phyloP scores from a whole-genome alignment of 2,888 invertebrate genomes.

The Zelleria hepariella region DNA sequence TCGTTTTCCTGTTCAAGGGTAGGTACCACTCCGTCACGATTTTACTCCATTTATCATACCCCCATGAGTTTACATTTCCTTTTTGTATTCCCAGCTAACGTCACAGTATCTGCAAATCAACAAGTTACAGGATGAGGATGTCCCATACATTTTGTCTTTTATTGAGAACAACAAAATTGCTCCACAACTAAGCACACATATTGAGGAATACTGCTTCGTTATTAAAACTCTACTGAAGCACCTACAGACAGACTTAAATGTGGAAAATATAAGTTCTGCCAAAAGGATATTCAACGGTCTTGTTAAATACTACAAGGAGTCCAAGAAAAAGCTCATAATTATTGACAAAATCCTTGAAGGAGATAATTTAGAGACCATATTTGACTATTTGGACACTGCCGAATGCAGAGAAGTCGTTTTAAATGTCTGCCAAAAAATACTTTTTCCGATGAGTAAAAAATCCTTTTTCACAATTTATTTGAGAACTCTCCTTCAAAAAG shows the following conservation, averaged over 20 bases:
- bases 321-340: constrained; percentile 55
- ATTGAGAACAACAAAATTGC: constrained; percentile 47
- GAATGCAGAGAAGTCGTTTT: constrained; percentile 19
- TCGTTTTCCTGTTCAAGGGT: no score
- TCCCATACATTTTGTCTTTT: constrained; percentile 36
- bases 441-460: constrained; percentile 48
- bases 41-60: no score
- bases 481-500: constrained; percentile 49
- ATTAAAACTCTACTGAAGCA: constrained; percentile 37
- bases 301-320: constrained; percentile 44
- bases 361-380: constrained; percentile 48
- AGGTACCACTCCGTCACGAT: no score
- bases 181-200: constrained; percentile 33
- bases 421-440: constrained; percentile 14
- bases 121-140: constrained; percentile 30
- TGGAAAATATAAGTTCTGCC: constrained; percentile 17
- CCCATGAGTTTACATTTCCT: not conserved
- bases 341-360: constrained; percentile 42
- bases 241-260: constrained; percentile 24
- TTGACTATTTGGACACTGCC: constrained; percentile 38
- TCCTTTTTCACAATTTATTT: constrained; percentile 45
- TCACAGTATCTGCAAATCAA: constrained; percentile 43
- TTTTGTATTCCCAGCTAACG: constrained; percentile 41
- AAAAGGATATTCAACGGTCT: constrained; percentile 37
- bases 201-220: constrained; percentile 41